A percentile compares a stretch with the other conserved stretches of the same genome.
phyloP scores from a whole-genome alignment of 2,113 vertebrate genomes.

The Antechinus flavipes region DNA sequence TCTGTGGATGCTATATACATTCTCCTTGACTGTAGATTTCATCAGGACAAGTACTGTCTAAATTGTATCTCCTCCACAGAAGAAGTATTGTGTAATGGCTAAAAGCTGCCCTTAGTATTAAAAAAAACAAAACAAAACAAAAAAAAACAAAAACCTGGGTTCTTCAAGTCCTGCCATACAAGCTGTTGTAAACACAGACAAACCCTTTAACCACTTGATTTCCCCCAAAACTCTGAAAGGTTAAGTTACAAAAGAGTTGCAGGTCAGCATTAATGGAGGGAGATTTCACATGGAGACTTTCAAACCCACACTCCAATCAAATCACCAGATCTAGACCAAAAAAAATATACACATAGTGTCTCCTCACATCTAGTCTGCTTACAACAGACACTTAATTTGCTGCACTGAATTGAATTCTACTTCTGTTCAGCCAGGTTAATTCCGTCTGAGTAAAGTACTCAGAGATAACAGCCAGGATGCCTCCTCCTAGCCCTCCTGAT shows the following conservation, averaged over 20 bases:
- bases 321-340: not conserved
- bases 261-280: not conserved
- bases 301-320: not conserved
- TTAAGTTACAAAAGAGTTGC: not conserved
- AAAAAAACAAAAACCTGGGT: not conserved
- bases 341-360: not conserved
- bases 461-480: slow-evolving; percentile 90
- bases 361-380: not conserved
- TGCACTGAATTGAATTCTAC: not conserved
- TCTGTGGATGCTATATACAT: not conserved
- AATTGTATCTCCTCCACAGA: not conserved
- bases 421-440: not conserved
- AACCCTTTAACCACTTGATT: not conserved
- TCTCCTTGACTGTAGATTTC: not conserved
- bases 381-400: not conserved
- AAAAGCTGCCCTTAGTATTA: not conserved
- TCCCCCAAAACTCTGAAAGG: not conserved
- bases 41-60: not conserved
- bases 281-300: not conserved
- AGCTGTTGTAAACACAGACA: not conserved
- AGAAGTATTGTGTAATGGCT: not conserved
- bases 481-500: slow-evolving; percentile 60
- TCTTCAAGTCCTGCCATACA: not conserved
- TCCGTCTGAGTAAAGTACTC: slow-evolving; percentile 88
- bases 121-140: not conserved